Base-by-base conservation (phyloP, 2,113 vertebrate genomes). In the Gymnogyps californianus region DNA sequence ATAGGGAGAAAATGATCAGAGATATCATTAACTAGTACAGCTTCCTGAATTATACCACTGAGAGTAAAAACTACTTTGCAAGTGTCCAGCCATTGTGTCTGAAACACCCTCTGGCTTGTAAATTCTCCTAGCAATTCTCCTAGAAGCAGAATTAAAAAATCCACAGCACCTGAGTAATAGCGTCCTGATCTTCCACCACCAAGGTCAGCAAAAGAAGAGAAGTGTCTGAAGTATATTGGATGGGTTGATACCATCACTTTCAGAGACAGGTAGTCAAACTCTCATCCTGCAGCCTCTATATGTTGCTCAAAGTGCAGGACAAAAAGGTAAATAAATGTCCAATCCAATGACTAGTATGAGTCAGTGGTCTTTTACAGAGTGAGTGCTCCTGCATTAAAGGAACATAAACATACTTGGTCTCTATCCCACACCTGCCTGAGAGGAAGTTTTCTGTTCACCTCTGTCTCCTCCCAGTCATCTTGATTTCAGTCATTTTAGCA, bases 21-120 rank as follows among this genome's bases (percentile, higher is more conserved):
- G 26, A 9, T 22, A 6, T 13, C 0, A 0, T 5, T 57, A 72
- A 51, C 10, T 8, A 77, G 17, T 26, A 57, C 49, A 65, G 19
- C 18, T 65, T 77, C 40, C 49, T n/a, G 8, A 47, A 16, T 81
- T 77, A 42, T 12, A 52, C 20, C 29, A 34, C 44, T 47, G 29
- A 51, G 12, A 70, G 18, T 57, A 32, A 77, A 92, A 57, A 34
- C 17, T 58, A 65, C 36, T 20, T 81, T 75, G 44, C 16, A 64
- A 38, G 11, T 11, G 49, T 26, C 11, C 13, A 52, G 28, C 4
- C 10, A 19, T 34, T 72, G 3, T 10, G 14, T 40, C 44, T 71
- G 31, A 58, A 91, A 91, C 26, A 83, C 6, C 21, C 12, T 26
- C 31, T n/a, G 31, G 11, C 15, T 91, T 70, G 29, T 58, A 61